phyloP scores from a whole-genome alignment of 2,113 vertebrate genomes.

The Pandion haliaetus region DNA sequence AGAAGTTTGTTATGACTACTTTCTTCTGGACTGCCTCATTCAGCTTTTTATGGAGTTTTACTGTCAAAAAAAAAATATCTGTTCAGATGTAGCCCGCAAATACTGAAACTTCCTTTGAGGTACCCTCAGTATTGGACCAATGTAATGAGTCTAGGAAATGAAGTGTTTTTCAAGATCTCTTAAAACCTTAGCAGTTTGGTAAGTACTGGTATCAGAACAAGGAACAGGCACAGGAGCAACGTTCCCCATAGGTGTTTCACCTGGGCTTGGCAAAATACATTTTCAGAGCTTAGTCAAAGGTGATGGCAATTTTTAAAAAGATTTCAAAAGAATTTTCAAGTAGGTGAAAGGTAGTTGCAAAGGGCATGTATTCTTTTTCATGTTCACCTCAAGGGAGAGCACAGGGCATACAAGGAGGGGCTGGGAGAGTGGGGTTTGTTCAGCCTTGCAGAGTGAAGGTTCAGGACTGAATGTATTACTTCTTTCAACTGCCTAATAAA shows the following conservation, averaged over 20 bases:
- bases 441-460: neutral
- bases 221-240: neutral
- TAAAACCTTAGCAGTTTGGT: neutral
- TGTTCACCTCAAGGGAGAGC: neutral
- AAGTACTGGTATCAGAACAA: neutral
- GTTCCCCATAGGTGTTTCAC: neutral
- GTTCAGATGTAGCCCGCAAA: neutral
- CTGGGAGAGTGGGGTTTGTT: neutral
- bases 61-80: neutral
- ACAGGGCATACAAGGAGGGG: neutral
- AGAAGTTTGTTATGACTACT: neutral
- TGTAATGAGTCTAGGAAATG: neutral
- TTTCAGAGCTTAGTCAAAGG: neutral
- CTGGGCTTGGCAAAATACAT: neutral
- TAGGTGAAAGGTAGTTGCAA: neutral
- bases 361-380: neutral
- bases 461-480: neutral
- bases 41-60: neutral
- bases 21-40: neutral
- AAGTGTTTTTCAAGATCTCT: neutral
- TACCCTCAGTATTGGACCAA: neutral
- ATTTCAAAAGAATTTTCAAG: neutral
- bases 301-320: neutral
- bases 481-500: neutral
- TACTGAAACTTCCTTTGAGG: neutral